Percentiles rank a stretch among this genome's conserved stretches.
These are phyloP conservation scores for Saturnia pavonia DNA, from an alignment of 2,888 invertebrate species.

Conservation along the genomic window DNA sequence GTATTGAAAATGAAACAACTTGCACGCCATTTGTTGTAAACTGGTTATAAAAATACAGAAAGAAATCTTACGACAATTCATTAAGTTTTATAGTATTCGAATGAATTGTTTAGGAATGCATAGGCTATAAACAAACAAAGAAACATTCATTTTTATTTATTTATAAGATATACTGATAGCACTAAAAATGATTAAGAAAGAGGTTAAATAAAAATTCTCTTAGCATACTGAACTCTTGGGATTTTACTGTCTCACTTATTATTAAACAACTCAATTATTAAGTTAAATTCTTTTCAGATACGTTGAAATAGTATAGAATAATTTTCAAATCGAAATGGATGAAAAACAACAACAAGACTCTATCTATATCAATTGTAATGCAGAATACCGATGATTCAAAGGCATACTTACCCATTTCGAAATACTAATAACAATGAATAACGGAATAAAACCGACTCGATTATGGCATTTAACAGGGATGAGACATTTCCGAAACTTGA, in stretches of 20 bases:
- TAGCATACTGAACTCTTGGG: neutral
- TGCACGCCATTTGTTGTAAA: too few relatives aligned
- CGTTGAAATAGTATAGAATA: neutral
- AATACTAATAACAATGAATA: slow-evolving; percentile 31
- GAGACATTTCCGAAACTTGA: slow-evolving; percentile 40
- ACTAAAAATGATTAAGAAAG: too few relatives aligned
- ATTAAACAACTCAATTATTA: neutral
- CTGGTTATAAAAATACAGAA: too few relatives aligned
- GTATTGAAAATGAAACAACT: too few relatives aligned
- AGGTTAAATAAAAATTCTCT: neutral
- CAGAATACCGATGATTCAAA: neutral
- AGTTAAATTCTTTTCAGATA: neutral
- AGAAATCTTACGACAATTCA: too few relatives aligned
- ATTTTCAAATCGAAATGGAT: neutral
- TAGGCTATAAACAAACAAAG: too few relatives aligned
- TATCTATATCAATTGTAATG: neutral
- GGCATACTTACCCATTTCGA: neutral
- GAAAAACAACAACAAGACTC: neutral
- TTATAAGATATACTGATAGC: too few relatives aligned
- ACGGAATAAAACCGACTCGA: slow-evolving; percentile 57
- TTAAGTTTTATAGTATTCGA: too few relatives aligned
- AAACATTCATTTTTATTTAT: too few relatives aligned
- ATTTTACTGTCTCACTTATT: neutral
- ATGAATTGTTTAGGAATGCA: too few relatives aligned
- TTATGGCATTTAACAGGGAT: slow-evolving; percentile 55